These are phyloP conservation scores for Montipora foliosa DNA, from an alignment of 64 coral and sea anemone genomes.

Conservation along the genomic window DNA sequence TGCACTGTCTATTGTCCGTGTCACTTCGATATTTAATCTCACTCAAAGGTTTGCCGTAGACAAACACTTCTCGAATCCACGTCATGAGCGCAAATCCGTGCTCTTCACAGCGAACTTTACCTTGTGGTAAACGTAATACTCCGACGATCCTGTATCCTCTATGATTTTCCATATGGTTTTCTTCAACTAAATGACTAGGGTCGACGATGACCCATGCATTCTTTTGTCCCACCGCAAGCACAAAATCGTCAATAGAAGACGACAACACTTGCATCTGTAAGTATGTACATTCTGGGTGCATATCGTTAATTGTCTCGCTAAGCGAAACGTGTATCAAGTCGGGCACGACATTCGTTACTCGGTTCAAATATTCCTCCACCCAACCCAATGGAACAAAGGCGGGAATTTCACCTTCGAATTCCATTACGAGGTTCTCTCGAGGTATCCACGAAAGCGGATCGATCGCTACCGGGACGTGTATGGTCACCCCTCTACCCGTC, in stretches of 20 bases:
- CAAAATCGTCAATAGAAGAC: neutral
- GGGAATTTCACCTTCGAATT: neutral
- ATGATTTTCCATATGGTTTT: neutral
- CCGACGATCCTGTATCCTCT: neutral
- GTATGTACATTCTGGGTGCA: neutral
- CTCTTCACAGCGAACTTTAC: neutral
- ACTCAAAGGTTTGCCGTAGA: neutral
- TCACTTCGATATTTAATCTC: neutral
- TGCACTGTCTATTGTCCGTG: neutral
- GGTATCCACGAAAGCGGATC: neutral
- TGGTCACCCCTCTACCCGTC: neutral
- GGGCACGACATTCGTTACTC: neutral
- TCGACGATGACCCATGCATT: neutral
- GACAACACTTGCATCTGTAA: neutral
- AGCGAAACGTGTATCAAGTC: neutral
- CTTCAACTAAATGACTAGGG: neutral
- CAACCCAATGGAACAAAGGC: neutral
- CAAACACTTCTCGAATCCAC: neutral
- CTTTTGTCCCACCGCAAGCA: neutral
- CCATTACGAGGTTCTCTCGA: neutral
- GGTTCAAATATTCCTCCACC: neutral
- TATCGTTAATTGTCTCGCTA: neutral
- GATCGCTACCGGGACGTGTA: neutral
- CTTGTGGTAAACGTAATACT: neutral
- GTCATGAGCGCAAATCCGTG: neutral